These are phyloP conservation scores for Climacteris rufus DNA, from an alignment of 2,113 vertebrate species.

Conservation along the genomic window DNA sequence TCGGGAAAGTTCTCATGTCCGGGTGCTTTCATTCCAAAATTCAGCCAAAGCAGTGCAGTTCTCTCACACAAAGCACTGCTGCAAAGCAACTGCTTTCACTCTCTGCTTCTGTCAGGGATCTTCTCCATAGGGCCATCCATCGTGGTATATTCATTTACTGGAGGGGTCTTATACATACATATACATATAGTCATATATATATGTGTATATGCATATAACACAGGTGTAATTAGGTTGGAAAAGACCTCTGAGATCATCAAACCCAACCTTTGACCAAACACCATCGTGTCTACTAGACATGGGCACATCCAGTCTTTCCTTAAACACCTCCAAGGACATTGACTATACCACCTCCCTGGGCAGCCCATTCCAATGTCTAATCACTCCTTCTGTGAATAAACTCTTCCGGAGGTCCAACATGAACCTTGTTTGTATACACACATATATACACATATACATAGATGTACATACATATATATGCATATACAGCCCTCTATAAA, in stretches of 20 bases:
- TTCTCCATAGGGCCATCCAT: too few relatives aligned
- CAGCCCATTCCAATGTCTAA: not conserved
- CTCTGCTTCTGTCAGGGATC: too few relatives aligned
- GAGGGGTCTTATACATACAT: too few relatives aligned
- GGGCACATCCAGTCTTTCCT: not conserved
- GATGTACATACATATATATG: rapidly evolving
- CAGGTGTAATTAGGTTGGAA: not conserved
- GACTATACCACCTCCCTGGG: not conserved
- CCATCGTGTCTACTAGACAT: not conserved
- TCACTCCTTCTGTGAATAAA: not conserved
- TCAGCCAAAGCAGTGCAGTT: too few relatives aligned
- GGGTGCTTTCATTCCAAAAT: too few relatives aligned
- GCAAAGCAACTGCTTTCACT: too few relatives aligned
- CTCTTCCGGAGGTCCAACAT: not conserved
- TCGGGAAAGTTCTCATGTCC: too few relatives aligned
- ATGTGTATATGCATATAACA: too few relatives aligned
- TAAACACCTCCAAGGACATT: not conserved
- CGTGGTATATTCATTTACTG: not conserved
- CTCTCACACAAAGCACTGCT: too few relatives aligned
- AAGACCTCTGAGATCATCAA: not conserved
- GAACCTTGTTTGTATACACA: not conserved
- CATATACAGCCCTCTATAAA: not conserved
- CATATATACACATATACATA: too few relatives aligned
- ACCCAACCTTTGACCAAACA: not conserved
- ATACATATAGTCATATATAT: too few relatives aligned